Base-by-base conservation (phyloP, 2,113 vertebrate genomes). In the Hypomesus transpacificus region DNA sequence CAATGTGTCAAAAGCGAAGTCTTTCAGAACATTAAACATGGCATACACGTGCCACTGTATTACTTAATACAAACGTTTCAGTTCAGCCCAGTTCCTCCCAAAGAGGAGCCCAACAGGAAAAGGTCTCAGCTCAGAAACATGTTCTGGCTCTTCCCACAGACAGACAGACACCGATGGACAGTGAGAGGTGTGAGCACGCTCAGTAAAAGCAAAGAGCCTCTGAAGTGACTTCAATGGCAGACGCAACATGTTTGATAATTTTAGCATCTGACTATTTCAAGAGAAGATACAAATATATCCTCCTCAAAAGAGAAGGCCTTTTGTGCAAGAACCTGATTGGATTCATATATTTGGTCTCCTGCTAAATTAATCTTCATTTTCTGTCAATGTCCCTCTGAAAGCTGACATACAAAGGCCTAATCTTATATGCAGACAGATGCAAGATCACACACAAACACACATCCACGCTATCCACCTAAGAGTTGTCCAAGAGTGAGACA, bases 261-360 rank as follows among this genome's bases (percentile, higher is more conserved):
- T 68, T 68, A 79, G 66, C 7, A 9, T 18, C 57, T 14, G n/a
- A 59, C 28, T 20, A 31, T 75, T 68, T 79, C 71, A 58, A 53
- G 39, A 39, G 62, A n/a, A 72, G 20, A 56, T 65, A 59, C 68
- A 74, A 63, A 65, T 66, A 68, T 51, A 9, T 8, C 34, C 18
- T n/a, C 28, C 52, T 39, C 52, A n/a, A 62, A 34, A 51, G 7
- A 60, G 17, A 31, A 8, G 34, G 1, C 39, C 5, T 21, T 76
- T 67, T 73, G 39, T 61, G 3, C 59, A 64, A 9, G 13, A 72
- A 13, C 34, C 39, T 13, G 8, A 17, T 17, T 4, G 22, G 51
- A 0, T 3, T 54, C 28, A 61, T 52, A 39, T 7, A 20, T 11
- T 64, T 26, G 14, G 24, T 16, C 24, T 31, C 63, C 21, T 2